Percentiles rank a stretch among this genome's conserved stretches.
phyloP scores from a whole-genome alignment of 2,888 invertebrate species.

The Microplitis manilae region DNA sequence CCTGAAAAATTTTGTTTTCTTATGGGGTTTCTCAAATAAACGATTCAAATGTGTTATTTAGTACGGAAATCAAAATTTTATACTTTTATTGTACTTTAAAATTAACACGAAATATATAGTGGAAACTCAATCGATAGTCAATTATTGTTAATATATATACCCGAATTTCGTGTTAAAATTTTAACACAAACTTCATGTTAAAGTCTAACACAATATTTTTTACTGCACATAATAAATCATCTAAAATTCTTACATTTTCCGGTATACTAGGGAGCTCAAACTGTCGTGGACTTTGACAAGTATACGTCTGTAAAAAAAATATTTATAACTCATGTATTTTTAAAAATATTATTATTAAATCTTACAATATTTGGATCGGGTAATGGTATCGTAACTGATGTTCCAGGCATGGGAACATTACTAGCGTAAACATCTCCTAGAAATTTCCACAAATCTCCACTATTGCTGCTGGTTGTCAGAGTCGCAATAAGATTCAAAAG shows the following conservation, averaged over 20 bases:
- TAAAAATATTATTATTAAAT: slow-evolving; percentile 43
- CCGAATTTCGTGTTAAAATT: too few relatives aligned
- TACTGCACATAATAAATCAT: not conserved
- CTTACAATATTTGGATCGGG: slow-evolving; percentile 74
- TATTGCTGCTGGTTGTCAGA: slow-evolving; percentile 77
- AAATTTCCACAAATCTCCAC: slow-evolving; percentile 76
- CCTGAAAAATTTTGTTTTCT: too few relatives aligned
- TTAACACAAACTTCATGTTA: too few relatives aligned
- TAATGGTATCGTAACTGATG: slow-evolving; percentile 77
- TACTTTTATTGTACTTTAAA: too few relatives aligned
- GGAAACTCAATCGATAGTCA: too few relatives aligned
- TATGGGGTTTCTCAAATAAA: too few relatives aligned
- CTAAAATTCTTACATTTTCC: slow-evolving; percentile 84
- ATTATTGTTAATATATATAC: too few relatives aligned
- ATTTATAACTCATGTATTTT: slow-evolving; percentile 8
- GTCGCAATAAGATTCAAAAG: slow-evolving; percentile 88
- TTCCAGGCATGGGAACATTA: slow-evolving; percentile 80
- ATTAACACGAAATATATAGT: too few relatives aligned
- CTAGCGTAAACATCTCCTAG: slow-evolving; percentile 79
- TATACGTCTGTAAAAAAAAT: slow-evolving; percentile 79
- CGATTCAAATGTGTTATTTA: too few relatives aligned
- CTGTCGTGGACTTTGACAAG: slow-evolving; percentile 84
- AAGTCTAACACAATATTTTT: not conserved
- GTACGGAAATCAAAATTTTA: too few relatives aligned
- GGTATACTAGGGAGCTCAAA: slow-evolving; percentile 94